phyloP scores from a whole-genome alignment of 2,797 vertebrate genomes.

The Chanos chanos region DNA sequence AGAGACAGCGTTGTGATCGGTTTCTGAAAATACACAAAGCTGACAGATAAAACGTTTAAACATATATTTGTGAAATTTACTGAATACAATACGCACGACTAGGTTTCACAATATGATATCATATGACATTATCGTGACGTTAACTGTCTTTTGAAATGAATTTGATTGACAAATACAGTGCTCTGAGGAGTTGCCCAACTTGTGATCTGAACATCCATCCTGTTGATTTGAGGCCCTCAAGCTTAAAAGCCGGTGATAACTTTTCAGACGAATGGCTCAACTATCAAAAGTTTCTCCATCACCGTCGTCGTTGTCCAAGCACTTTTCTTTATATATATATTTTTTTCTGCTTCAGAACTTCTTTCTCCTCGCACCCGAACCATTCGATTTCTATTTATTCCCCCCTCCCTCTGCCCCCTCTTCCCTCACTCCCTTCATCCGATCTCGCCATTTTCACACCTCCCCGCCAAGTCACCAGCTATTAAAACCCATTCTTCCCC shows the following conservation, averaged over 20 bases:
- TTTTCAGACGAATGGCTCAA: slow-evolving; percentile 72
- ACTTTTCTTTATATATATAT: slow-evolving; percentile 60
- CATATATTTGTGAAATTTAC: no score
- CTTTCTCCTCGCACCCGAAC: slow-evolving; percentile 66
- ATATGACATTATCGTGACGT: neutral
- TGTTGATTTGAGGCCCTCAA: slow-evolving; percentile 29
- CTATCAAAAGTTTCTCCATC: slow-evolving; percentile 81
- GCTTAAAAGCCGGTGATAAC: slow-evolving; percentile 58
- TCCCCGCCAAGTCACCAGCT: slow-evolving; percentile 57
- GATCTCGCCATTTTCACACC: slow-evolving; percentile 48
- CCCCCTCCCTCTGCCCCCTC: slow-evolving; percentile 33
- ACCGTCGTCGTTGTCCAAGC: slow-evolving; percentile 69
- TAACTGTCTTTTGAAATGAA: neutral
- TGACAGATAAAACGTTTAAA: no score
- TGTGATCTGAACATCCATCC: no score
- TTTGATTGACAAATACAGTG: no score
- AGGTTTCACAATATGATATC: no score
- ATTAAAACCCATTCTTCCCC: slow-evolving; percentile 65
- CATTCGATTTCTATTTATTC: slow-evolving; percentile 80
- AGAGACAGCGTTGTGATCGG: neutral
- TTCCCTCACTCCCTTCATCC: slow-evolving; percentile 38
- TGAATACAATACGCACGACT: no score
- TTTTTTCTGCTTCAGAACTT: slow-evolving; percentile 76
- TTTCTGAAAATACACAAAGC: no score
- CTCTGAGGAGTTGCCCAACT: no score